Evolutionary conservation across 2,113 vertebrate genomes (phyloP).

Genomic region (Chaenocephalus aceratus): DNA sequence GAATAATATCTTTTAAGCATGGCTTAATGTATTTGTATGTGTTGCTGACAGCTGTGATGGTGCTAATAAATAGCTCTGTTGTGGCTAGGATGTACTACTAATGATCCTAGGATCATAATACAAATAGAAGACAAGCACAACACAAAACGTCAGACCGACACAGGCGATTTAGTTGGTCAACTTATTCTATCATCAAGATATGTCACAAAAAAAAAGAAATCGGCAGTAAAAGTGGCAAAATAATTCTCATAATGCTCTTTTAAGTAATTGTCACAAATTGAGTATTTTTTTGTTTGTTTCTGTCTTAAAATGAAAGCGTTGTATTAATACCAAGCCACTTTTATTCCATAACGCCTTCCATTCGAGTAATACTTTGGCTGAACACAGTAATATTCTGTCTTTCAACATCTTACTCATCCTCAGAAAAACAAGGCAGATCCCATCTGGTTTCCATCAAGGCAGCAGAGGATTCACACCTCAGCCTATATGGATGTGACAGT

Average conservation of each 20-base stretch:
- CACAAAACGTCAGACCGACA: neutral
- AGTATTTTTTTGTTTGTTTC: neutral
- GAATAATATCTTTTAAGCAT: conserved; percentile 5
- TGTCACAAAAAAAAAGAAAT: neutral
- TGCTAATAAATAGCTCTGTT: conserved; percentile 1
- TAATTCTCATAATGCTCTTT: neutral
- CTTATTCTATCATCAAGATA: too few relatives aligned
- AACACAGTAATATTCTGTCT: neutral
- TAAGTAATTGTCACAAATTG: neutral
- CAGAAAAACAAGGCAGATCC: conserved; percentile 19
- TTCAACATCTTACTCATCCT: conserved; percentile 9
- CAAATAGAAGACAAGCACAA: neutral
- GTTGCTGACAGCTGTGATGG: neutral
- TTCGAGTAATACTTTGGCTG: neutral
- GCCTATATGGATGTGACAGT: conserved; percentile 20
- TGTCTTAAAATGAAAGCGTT: neutral
- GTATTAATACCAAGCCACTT: neutral
- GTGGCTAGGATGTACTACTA: neutral
- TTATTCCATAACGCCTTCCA: conserved; percentile 10
- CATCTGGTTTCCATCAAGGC: conserved; percentile 49
- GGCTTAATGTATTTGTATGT: neutral
- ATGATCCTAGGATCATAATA: neutral
- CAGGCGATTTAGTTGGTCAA: neutral
- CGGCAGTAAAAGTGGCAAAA: neutral
- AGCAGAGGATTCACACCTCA: conserved; percentile 46